Conservation (phyloP, 1,140 invertebrate species). For the Meloidogyne floridensis region DNA sequence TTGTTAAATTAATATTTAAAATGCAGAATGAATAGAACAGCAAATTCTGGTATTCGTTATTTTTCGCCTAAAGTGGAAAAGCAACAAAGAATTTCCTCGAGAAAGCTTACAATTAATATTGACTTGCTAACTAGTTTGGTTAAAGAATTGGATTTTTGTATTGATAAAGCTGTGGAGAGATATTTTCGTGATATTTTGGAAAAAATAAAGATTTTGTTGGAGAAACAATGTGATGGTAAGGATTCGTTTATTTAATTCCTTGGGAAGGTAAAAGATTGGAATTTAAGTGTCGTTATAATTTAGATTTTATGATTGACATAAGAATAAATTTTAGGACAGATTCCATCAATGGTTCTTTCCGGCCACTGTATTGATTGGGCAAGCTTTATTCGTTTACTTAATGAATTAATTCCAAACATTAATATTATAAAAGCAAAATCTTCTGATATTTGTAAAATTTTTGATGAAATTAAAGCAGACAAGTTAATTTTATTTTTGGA, state of each 20-base stretch:
- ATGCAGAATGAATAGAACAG: neutral
- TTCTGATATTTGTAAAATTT: neutral
- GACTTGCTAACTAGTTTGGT: slow-evolving; percentile 11
- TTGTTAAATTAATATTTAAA: neutral
- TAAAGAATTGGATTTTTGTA: neutral
- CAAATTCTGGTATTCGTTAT: slow-evolving; percentile 1
- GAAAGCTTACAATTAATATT: neutral
- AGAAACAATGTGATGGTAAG: neutral
- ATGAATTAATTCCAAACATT: neutral
- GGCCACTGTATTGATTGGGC: slow-evolving; percentile 34
- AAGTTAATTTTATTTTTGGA: neutral
- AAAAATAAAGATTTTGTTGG: neutral
- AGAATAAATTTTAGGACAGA: slow-evolving; percentile 3
- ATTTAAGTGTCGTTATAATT: too few species aligned
- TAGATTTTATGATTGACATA: too few species aligned
- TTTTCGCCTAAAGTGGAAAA: neutral
- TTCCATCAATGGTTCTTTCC: slow-evolving; percentile 29
- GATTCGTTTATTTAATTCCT: neutral
- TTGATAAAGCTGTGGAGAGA: neutral
- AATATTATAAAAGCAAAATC: neutral
- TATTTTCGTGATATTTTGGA: neutral
- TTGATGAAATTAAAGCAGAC: neutral
- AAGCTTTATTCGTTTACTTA: neutral
- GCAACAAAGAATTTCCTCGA: neutral
- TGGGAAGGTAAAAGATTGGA: too few species aligned